Base-by-base conservation (phyloP, 1,140 invertebrate genomes). In the Camponotus vicinus region DNA sequence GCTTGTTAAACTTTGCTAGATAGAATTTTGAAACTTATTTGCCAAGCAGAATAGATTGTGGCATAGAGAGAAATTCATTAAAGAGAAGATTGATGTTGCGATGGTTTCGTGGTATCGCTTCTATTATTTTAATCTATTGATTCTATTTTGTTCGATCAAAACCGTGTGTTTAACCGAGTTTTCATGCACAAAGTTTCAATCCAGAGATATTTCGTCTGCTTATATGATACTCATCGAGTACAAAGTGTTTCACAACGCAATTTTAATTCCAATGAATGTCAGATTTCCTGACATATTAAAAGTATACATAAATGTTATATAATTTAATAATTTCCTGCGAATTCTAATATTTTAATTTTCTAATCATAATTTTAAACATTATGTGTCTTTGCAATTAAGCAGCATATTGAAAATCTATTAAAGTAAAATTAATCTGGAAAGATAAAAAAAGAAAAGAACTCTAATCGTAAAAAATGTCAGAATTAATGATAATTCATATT, bases 91-190 rank as follows among this genome's bases (percentile, higher is more conserved):
- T 70, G 78, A 80, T 57, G 34, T 80, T 80, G 78, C 49, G 27
- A 32, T 13, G n/a, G 45, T 80, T 80, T 57, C 15, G 64, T 57
- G 49, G 49, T 57, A 57, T 70, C 52, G 78, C 15, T 70, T 57
- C 63, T 79, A 69, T 79, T 80, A 80, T 80, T 80, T 57, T 40
- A 80, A 15, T 1, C 9, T 70, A 80, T 80, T 70, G 49, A 80
- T 70, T 27, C 78, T 40, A 21, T 40, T 69, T 69, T 34, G 64
- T 13, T 70, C 5, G 34, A 11, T 57, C 40, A 52, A 78, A 8
- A 13, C 15, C 34, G 42, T 37, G 21, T 21, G 9, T 34, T 3
- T 78, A 63, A 66, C 7, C 42, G 32, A 64, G 59, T 78, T 78
- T 66, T 67, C 61, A 67, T 27, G 5, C 13, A 78, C 27, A 37